Evolutionary conservation across 2,888 invertebrate species (phyloP).

Genomic region (Hemaris fuciformis): DNA sequence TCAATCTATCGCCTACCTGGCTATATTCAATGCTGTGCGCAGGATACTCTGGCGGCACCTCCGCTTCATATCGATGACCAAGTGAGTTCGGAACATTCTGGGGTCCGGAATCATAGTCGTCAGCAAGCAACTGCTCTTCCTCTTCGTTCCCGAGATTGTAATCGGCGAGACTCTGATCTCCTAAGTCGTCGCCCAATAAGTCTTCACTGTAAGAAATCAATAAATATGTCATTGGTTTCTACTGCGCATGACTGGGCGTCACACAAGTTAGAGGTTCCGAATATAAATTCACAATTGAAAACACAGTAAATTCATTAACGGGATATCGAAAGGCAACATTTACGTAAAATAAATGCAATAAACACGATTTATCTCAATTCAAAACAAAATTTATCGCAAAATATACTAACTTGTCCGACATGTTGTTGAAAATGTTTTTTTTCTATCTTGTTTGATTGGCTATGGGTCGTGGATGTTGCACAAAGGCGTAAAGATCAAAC

Average conservation of each 20-base stretch:
- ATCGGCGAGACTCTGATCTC: constrained; percentile 74
- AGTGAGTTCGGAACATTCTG: constrained; percentile 67
- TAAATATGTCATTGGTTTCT: constrained; percentile 18
- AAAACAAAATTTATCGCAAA: constrained; percentile 15
- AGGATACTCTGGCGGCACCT: constrained; percentile 54
- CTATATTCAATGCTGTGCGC: constrained; percentile 50
- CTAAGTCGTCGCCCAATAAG: constrained; percentile 74
- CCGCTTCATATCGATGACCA: constrained; percentile 45
- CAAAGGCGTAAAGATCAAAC: neutral
- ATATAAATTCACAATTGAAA: neutral
- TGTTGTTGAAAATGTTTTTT: constrained; percentile 45
- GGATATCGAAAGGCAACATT: neutral
- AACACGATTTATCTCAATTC: constrained; percentile 3
- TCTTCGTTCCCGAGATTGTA: constrained; percentile 78
- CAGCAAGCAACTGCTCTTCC: constrained; percentile 73
- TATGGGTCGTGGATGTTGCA: neutral
- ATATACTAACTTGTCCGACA: constrained; percentile 77
- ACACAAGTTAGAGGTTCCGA: neutral
- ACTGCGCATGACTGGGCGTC: constrained; percentile 3
- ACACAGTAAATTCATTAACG: too few species aligned
- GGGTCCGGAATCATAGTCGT: constrained; percentile 65
- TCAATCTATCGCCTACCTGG: constrained; percentile 41
- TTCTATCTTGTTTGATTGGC: neutral
- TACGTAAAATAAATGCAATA: neutral
- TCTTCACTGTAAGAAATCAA: constrained; percentile 69